Evolutionary conservation across 2,113 vertebrate genomes (phyloP).

Genomic region (Triplophysa dalaica): DNA sequence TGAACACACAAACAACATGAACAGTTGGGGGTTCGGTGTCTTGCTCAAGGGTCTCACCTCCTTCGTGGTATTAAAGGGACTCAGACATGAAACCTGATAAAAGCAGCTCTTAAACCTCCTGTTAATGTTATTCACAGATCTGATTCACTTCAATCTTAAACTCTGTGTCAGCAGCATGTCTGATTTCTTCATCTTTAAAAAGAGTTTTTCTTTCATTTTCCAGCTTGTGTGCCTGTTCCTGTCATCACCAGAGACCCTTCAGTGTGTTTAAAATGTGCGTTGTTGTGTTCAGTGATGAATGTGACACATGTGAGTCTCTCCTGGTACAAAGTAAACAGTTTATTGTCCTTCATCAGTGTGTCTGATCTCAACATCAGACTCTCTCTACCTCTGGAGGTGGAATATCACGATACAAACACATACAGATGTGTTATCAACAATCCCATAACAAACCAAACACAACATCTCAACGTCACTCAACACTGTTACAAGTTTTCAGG

Average conservation of each 20-base stretch:
- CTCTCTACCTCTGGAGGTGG: neutral
- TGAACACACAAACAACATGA: too few relatives aligned
- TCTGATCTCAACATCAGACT: neutral
- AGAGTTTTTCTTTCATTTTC: neutral
- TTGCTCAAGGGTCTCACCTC: too few relatives aligned
- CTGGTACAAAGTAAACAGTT: slow-evolving; percentile 6
- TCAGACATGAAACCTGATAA: too few relatives aligned
- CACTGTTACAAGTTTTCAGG: neutral
- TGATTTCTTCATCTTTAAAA: too few relatives aligned
- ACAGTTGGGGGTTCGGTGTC: too few relatives aligned
- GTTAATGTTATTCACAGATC: neutral
- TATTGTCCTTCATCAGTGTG: neutral
- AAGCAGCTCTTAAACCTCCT: too few relatives aligned
- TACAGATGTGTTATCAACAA: neutral
- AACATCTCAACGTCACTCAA: neutral
- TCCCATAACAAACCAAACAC: neutral
- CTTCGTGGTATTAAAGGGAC: too few relatives aligned
- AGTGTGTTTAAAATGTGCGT: neutral
- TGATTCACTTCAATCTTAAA: neutral
- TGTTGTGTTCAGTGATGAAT: neutral
- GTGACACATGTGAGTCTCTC: neutral
- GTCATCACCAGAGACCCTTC: neutral
- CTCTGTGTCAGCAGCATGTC: too few relatives aligned
- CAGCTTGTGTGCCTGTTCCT: neutral
- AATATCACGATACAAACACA: neutral